These are phyloP conservation scores for Charina bottae DNA, from an alignment of 2,113 vertebrate species.

Conservation along the genomic window DNA sequence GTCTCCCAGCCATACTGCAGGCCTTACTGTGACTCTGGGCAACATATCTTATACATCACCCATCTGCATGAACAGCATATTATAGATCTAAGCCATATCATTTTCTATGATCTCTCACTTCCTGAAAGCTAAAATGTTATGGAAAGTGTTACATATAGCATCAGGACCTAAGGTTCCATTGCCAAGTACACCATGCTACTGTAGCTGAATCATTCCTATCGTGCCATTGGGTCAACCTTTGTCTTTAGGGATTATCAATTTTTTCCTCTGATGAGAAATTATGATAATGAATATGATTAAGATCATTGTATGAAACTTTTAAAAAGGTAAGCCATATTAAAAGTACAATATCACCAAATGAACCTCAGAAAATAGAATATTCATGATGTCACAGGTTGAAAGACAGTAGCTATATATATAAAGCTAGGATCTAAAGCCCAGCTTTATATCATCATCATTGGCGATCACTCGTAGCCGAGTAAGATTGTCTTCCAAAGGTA, in stretches of 20 bases:
- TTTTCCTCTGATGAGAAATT: background rate
- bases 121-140: background rate
- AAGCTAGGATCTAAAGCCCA: slow-evolving; percentile 52
- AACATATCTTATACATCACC: too few relatives aligned
- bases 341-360: slow-evolving; percentile 29
- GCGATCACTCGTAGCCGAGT: too few relatives aligned
- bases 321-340: slow-evolving; percentile 20
- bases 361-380: slow-evolving; percentile 49
- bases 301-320: background rate
- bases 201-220: background rate
- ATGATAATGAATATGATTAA: background rate
- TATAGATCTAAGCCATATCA: background rate
- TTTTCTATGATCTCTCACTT: background rate
- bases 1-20: background rate
- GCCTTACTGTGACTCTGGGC: background rate
- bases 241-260: background rate
- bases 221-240: background rate
- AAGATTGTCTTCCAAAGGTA: too few relatives aligned
- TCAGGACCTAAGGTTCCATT: background rate
- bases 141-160: background rate
- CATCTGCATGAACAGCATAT: background rate
- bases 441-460: too few relatives aligned
- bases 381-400: slow-evolving; percentile 26
- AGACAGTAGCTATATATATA: slow-evolving; percentile 33
- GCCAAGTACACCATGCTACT: background rate